Evolutionary conservation across 2,888 invertebrate species (phyloP).

Genomic region (Ochropleura plecta): DNA sequence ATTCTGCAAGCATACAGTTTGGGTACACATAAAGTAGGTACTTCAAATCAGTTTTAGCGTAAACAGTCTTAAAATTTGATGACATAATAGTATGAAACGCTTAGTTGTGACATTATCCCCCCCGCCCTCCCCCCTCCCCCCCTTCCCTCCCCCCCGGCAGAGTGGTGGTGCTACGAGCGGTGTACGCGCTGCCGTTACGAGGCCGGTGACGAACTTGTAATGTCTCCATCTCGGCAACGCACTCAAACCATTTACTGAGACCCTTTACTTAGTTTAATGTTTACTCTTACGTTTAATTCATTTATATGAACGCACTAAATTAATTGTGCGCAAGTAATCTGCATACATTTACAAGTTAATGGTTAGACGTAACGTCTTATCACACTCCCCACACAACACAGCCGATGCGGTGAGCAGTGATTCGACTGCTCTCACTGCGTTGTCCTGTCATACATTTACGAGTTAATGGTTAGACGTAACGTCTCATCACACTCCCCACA

Average conservation of each 20-base stretch:
- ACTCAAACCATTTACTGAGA: neutral
- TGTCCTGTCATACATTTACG: too few species aligned
- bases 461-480: too few species aligned
- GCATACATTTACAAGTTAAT: conserved; percentile 23
- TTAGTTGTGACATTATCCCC: neutral
- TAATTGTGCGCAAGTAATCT: neutral
- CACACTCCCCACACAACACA: too few species aligned
- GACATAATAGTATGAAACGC: conserved; percentile 7
- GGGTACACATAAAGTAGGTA: neutral
- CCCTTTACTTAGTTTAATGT: conserved; percentile 13
- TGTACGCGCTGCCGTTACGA: neutral
- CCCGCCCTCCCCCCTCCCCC: neutral
- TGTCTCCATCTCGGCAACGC: neutral
- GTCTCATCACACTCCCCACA: too few species aligned
- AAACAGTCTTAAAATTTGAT: conserved; percentile 21
- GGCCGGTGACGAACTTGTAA: neutral
- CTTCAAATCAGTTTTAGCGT: conserved; percentile 7
- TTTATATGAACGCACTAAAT: neutral
- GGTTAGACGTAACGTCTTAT: too few species aligned
- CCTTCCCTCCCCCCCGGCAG: neutral
- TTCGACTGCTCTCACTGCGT: too few species aligned
- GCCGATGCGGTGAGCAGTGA: too few species aligned
- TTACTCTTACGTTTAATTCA: neutral
- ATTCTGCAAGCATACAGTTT: neutral
- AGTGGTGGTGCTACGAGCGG: neutral